Evolutionary conservation across 2,113 vertebrate genomes (phyloP).

Genomic region (Eleginops maclovinus): DNA sequence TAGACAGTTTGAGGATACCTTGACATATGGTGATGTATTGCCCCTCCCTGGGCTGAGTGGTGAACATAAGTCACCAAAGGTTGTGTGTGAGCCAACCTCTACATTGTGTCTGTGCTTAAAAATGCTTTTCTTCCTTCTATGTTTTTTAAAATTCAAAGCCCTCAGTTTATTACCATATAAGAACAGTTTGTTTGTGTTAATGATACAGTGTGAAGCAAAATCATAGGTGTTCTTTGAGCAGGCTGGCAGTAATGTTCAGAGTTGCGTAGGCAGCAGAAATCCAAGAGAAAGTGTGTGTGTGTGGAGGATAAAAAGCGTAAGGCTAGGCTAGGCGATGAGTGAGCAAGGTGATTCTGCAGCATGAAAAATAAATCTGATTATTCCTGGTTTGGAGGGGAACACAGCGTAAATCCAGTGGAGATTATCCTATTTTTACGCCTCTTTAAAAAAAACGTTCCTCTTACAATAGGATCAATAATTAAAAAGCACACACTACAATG

Average conservation of each 20-base stretch:
- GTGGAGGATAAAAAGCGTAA: slow-evolving; percentile 13
- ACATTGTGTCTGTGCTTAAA: slow-evolving; percentile 12
- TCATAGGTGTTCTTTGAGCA: slow-evolving; percentile 54
- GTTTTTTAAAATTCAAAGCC: slow-evolving; percentile 18
- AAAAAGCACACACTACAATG: slow-evolving; percentile 30
- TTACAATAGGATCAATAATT: slow-evolving; percentile 46
- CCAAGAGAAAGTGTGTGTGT: slow-evolving; percentile 22
- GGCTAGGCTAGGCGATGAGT: slow-evolving; percentile 39
- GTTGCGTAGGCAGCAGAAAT: slow-evolving; percentile 51
- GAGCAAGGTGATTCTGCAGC: slow-evolving; percentile 48
- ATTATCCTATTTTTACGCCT: slow-evolving; percentile 20
- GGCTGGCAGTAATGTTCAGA: slow-evolving; percentile 33
- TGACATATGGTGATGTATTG: slow-evolving; percentile 61
- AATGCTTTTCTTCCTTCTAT: neutral
- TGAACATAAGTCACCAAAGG: slow-evolving; percentile 7
- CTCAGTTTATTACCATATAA: slow-evolving; percentile 28
- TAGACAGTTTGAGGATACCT: slow-evolving; percentile 63
- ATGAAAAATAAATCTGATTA: slow-evolving; percentile 66
- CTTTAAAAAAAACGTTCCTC: slow-evolving; percentile 6
- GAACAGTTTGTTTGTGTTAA: slow-evolving; percentile 50
- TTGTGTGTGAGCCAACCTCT: neutral
- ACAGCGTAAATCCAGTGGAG: slow-evolving; percentile 34
- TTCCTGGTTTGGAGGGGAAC: slow-evolving; percentile 20
- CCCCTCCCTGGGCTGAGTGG: slow-evolving; percentile 21
- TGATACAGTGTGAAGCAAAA: slow-evolving; percentile 50